phyloP scores from a whole-genome alignment of 2,797 vertebrate genomes.

The Podarcis siculus region DNA sequence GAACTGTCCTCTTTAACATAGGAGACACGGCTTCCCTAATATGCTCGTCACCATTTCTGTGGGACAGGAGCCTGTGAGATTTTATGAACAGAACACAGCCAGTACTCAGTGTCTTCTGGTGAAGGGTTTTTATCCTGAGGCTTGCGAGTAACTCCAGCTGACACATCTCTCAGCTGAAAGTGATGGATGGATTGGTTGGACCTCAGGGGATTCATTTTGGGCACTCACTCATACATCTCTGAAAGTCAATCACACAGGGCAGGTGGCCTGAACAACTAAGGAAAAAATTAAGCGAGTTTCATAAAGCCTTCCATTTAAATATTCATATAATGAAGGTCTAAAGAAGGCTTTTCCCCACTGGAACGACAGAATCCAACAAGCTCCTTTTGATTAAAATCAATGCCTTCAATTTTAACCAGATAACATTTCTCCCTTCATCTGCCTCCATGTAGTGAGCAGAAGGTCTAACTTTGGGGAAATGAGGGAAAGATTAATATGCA shows the following conservation, averaged over 20 bases:
- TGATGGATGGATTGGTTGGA: slow-evolving; percentile 23
- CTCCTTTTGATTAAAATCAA: slow-evolving; percentile 42
- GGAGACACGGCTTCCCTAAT: no score
- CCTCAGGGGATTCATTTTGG: slow-evolving; percentile 46
- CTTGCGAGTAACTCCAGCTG: slow-evolving; percentile 43
- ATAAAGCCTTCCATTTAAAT: slow-evolving; percentile 56
- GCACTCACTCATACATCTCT: slow-evolving; percentile 29
- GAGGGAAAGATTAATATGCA: background rate
- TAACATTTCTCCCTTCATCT: slow-evolving; percentile 1
- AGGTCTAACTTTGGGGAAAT: background rate
- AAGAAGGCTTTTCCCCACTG: background rate
- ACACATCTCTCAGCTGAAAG: slow-evolving; percentile 37
- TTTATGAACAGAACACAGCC: slow-evolving; percentile 7
- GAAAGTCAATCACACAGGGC: slow-evolving; percentile 37
- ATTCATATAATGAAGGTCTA: background rate
- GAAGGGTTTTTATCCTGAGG: slow-evolving; percentile 19
- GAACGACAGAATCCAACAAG: slow-evolving; percentile 44
- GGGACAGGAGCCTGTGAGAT: slow-evolving; percentile 2
- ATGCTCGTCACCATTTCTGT: background rate
- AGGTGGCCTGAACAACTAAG: slow-evolving; percentile 40
- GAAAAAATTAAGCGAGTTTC: slow-evolving; percentile 47
- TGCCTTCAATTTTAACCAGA: slow-evolving; percentile 7
- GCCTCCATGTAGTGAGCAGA: background rate
- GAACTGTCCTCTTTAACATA: no score
- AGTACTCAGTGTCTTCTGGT: background rate